These are phyloP conservation scores for Volucella inanis DNA, from an alignment of 2,888 invertebrate genomes.

Conservation along the genomic window DNA sequence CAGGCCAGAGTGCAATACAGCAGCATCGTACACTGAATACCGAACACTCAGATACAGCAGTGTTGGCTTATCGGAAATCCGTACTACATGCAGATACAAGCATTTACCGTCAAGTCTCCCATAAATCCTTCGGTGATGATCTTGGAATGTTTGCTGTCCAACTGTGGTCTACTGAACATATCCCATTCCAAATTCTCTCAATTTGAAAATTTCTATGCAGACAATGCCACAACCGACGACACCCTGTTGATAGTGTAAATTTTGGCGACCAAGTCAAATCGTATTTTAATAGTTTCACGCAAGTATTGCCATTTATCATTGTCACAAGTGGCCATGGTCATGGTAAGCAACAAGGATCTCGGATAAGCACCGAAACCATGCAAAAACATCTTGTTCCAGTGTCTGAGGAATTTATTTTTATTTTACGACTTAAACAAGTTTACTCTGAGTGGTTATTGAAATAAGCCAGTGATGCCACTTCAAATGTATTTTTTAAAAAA, in stretches of 20 bases:
- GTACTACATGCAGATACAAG: slow-evolving; percentile 14
- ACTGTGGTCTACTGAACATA: slow-evolving; percentile 32
- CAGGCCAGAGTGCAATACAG: slow-evolving; percentile 65
- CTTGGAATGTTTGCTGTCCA: slow-evolving; percentile 71
- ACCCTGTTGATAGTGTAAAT: slow-evolving; percentile 54
- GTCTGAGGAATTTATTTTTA: slow-evolving; percentile 44
- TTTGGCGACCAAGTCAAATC: slow-evolving; percentile 71
- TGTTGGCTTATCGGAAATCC: slow-evolving; percentile 37
- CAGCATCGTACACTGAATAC: slow-evolving; percentile 23
- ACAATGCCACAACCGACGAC: neutral
- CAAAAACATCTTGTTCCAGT: slow-evolving; percentile 43
- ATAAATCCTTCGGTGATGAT: slow-evolving; percentile 72
- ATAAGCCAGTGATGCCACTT: too few relatives aligned
- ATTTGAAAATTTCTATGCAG: neutral
- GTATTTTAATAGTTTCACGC: slow-evolving; percentile 71
- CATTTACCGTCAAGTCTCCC: slow-evolving; percentile 37
- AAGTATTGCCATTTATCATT: slow-evolving; percentile 71
- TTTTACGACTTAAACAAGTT: too few relatives aligned
- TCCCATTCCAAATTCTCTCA: neutral
- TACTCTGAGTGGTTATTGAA: too few relatives aligned
- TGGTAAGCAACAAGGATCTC: neutral
- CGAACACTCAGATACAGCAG: neutral
- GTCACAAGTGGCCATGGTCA: slow-evolving; percentile 21
- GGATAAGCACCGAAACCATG: slow-evolving; percentile 29
- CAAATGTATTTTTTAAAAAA: too few relatives aligned